Percentiles rank a stretch among this genome's conserved stretches.
phyloP scores from a whole-genome alignment of 2,113 vertebrate species.

The Lamprologus tigripictilis region DNA sequence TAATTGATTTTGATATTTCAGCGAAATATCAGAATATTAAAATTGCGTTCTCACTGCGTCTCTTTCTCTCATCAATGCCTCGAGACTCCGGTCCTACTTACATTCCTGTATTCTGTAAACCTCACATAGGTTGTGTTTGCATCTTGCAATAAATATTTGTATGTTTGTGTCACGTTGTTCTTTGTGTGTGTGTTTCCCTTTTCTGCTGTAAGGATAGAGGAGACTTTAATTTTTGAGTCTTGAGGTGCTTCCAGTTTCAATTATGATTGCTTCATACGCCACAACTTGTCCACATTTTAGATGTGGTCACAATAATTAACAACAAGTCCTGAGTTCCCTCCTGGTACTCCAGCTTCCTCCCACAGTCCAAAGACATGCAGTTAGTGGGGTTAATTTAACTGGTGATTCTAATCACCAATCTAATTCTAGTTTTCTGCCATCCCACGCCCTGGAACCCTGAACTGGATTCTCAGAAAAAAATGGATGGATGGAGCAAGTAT shows the following conservation, averaged over 20 bases:
- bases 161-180: background rate
- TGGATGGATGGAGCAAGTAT: background rate
- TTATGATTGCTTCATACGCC: background rate
- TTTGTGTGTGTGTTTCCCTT: background rate
- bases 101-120: background rate
- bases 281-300: background rate
- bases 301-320: background rate
- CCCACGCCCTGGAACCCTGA: background rate
- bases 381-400: background rate
- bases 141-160: background rate
- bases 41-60: background rate
- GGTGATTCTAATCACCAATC: background rate
- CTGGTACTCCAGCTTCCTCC: background rate
- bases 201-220: background rate
- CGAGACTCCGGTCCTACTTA: background rate
- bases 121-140: background rate
- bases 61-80: background rate
- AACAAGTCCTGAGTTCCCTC: background rate
- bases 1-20: background rate
- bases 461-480: background rate
- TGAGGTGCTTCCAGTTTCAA: background rate
- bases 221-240: background rate
- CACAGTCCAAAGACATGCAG: background rate
- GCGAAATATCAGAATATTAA: background rate
- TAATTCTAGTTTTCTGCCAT: background rate